Evolutionary conservation across 2,797 vertebrate genomes (phyloP).

Genomic region (Hypotaenidia okinawae): DNA sequence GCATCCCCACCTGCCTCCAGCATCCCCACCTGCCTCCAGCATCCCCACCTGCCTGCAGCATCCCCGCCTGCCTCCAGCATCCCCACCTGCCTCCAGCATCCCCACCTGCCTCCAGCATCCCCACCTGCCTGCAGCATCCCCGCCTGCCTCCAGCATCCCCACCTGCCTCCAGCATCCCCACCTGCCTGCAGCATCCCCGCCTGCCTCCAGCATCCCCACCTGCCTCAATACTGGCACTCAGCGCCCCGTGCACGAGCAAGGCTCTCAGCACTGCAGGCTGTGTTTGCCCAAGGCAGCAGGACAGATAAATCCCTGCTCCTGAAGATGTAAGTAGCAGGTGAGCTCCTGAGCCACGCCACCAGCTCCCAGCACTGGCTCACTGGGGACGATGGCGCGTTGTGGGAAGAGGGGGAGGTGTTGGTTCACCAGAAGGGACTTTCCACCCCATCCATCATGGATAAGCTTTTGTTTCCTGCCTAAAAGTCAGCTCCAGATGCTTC

Average conservation of each 20-base stretch:
- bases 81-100: no score
- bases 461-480: background rate
- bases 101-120: no score
- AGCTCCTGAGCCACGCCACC: background rate
- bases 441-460: background rate
- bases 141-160: background rate
- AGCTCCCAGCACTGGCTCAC: background rate
- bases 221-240: no score
- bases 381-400: rapidly evolving
- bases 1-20: no score
- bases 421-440: background rate
- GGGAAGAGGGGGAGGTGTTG: background rate
- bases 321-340: background rate
- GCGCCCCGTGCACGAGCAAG: background rate
- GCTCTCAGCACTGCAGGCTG: background rate
- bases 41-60: no score
- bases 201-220: background rate
- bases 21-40: no score
- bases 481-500: conserved; percentile 16
- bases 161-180: no score
- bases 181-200: no score
- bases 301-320: background rate
- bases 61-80: no score
- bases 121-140: no score
- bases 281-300: background rate